Evolutionary conservation across 1,140 invertebrate genomes (phyloP).

Genomic region (Pantala flavescens): DNA sequence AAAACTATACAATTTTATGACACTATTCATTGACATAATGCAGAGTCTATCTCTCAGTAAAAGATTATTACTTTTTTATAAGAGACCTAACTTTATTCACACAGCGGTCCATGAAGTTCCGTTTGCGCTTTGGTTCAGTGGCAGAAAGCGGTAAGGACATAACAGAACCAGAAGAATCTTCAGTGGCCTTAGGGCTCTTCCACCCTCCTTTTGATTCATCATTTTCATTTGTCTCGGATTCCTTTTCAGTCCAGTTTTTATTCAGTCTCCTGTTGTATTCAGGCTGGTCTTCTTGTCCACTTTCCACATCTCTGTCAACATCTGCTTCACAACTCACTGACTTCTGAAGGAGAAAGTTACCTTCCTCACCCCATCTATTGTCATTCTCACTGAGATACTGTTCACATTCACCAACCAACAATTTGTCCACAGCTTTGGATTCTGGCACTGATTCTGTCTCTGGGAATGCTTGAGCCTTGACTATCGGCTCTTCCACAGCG

Average conservation of each 20-base stretch:
- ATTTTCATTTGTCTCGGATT: constrained; percentile 19
- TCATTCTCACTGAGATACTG: constrained; percentile 24
- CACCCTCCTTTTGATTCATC: constrained; percentile 33
- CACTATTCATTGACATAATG: background rate
- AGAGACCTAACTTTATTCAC: constrained; percentile 64
- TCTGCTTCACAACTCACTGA: constrained; percentile 14
- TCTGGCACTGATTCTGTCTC: background rate
- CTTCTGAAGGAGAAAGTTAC: background rate
- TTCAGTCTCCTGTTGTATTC: background rate
- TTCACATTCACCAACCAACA: constrained; percentile 22
- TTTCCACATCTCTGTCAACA: constrained; percentile 25
- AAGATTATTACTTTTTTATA: constrained; percentile 42
- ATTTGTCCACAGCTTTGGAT: constrained; percentile 15
- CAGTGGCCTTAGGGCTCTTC: constrained; percentile 32
- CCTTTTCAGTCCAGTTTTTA: constrained; percentile 15
- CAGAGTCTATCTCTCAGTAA: background rate
- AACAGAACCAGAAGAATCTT: constrained; percentile 27
- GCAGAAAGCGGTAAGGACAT: constrained; percentile 31
- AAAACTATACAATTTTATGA: background rate
- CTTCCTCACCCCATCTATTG: constrained; percentile 5
- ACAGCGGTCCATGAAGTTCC: constrained; percentile 66
- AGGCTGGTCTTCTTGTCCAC: constrained; percentile 23
- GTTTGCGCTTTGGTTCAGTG: constrained; percentile 44
- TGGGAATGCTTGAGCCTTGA: background rate
- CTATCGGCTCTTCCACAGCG: background rate